These are phyloP conservation scores for Atractosteus spatula DNA, from an alignment of 2,113 vertebrate genomes.

Conservation along the genomic window DNA sequence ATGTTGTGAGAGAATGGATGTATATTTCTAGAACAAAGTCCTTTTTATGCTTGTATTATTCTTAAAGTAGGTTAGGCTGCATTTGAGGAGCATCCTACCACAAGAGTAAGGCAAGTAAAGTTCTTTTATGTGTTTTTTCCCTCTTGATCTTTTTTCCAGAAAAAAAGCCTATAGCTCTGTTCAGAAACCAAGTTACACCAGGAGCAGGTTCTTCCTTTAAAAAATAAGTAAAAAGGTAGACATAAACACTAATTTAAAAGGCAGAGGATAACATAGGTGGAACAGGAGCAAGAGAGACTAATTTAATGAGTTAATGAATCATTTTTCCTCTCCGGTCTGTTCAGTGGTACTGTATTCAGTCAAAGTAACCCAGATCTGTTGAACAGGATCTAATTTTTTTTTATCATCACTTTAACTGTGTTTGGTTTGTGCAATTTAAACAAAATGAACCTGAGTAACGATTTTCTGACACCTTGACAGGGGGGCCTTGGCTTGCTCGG, in stretches of 20 bases:
- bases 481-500: background rate
- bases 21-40: too few relatives aligned
- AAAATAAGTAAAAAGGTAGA: background rate
- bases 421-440: background rate
- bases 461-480: constrained; percentile 2
- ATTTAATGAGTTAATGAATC: constrained; percentile 4
- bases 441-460: background rate
- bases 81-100: too few relatives aligned
- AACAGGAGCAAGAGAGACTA: background rate
- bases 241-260: background rate
- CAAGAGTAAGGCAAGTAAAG: too few relatives aligned
- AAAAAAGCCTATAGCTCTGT: too few relatives aligned
- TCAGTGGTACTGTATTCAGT: background rate
- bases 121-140: too few relatives aligned
- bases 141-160: too few relatives aligned
- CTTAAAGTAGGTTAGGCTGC: too few relatives aligned
- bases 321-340: background rate
- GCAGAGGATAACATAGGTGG: background rate
- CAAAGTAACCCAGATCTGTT: constrained; percentile 18
- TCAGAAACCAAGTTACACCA: too few relatives aligned
- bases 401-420: background rate
- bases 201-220: background rate
- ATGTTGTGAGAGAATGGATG: too few relatives aligned
- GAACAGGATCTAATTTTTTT: background rate
- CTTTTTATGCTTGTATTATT: too few relatives aligned